Percentiles rank a stretch among this genome's conserved stretches.
Evolutionary conservation across 2,113 vertebrate genomes (phyloP).

Genomic region (Xiphophorus hellerii): DNA sequence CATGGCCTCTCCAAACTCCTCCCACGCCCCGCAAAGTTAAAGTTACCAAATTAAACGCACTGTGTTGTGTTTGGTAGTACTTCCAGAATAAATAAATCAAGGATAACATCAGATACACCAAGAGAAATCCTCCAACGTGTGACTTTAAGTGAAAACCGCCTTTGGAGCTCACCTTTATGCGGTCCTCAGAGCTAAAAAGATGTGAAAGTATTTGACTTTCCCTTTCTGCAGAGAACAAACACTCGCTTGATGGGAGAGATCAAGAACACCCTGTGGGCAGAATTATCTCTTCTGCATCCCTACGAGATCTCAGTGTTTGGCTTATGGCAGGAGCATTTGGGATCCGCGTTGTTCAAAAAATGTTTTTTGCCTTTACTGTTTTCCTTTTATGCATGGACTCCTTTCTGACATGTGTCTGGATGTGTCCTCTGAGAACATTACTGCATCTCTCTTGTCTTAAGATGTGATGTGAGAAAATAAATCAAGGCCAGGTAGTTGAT

Average conservation of each 20-base stretch:
- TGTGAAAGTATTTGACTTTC: constrained; percentile 62
- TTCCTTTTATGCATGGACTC: constrained; percentile 40
- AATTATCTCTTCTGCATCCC: constrained; percentile 51
- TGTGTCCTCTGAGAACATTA: constrained; percentile 50
- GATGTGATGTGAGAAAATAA: constrained; percentile 63
- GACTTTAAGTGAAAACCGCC: constrained; percentile 45
- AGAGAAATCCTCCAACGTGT: constrained; percentile 29
- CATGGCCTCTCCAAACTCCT: no score
- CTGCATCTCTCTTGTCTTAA: constrained; percentile 54
- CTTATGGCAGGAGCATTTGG: constrained; percentile 47
- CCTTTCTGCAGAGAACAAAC: constrained; percentile 59
- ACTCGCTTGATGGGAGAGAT: constrained; percentile 67
- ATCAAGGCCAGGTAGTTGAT: constrained; percentile 64
- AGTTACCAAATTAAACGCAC: neutral
- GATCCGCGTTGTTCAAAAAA: constrained; percentile 58
- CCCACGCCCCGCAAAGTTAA: no score
- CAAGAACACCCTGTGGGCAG: constrained; percentile 68
- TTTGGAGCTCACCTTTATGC: constrained; percentile 58
- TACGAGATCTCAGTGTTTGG: constrained; percentile 61
- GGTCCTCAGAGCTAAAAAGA: constrained; percentile 57
- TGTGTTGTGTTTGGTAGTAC: neutral
- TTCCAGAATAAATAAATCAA: constrained; percentile 21
- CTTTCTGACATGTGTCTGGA: constrained; percentile 43
- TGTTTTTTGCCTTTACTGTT: constrained; percentile 49
- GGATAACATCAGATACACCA: constrained; percentile 24